Evolutionary conservation across 2,797 vertebrate genomes (phyloP), one percentile per base, ranked within the genome.

Genomic region (Intellagama lesueurii): DNA sequence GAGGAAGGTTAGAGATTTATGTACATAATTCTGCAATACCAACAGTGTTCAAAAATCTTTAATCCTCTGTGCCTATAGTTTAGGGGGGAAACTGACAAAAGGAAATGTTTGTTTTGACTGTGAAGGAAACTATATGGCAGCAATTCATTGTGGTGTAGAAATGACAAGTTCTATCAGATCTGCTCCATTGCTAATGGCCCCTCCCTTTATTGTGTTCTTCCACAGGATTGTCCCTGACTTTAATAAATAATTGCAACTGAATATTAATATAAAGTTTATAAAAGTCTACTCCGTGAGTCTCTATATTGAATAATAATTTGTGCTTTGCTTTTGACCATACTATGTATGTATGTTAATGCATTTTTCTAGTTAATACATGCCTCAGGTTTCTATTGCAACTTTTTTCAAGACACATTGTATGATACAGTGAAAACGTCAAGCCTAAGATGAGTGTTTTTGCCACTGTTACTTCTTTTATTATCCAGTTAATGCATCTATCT

Each of bases 41-140:
- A 73, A 11, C 64, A 73, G 40, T 83, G 93, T 88, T 83, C 92
- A 82, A 89, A 96, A 94, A 88, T 87, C 88, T 52, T 86, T 91
- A 88, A 84, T 92, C 90, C 64, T 94, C 0, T 91, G 87, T 94
- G 78, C 88, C 35, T 81, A 91, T 92, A 89, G 84, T 87, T 77
- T 83, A 7, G 92, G 85, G 28, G 8, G 60, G 22, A 76, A 40
- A 72, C 52, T 86, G 69, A 81, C 52, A n/a, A 56, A 56, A 56
- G 52, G 83, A 78, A 85, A 56, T 77, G 68, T 82, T 35, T 40
- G 40, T 40, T 81, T 86, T 70, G 83, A 84, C 1, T 92, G 66
- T 91, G 78, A 85, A 85, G 90, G 81, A 22, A 92, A 91, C 89
- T 93, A 83, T 87, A 86, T 28, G 64, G 82, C 70, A 89, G 91